Base-by-base conservation (phyloP, 2,888 invertebrate genomes). In the Isotomurus palustris region DNA sequence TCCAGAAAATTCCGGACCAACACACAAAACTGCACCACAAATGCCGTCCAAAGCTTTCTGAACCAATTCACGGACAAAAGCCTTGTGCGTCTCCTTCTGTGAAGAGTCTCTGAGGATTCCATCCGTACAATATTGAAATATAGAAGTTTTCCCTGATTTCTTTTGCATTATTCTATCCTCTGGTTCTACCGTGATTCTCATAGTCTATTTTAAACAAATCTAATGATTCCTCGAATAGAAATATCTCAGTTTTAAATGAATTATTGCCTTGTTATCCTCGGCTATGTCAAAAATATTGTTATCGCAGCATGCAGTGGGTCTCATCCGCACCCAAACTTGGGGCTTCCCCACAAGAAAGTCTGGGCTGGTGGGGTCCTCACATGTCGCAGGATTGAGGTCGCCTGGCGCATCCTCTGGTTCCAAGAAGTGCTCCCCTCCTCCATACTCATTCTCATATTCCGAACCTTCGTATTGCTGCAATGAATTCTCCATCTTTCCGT, bases 1-100 rank as follows among this genome's bases (percentile, higher is more conserved):
- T 8, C 69, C 69, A n/a, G 68, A 65, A n/a, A 44, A 35, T 47
- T 66, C 62, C 1, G 69, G 58, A 10, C 69, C 69, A 38, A 68
- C 51, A 8, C 58, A 48, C 1, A 68, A 29, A 47, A 68, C 51
- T 29, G 65, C 49, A 27, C 60, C 67, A 14, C 66, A 60, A 6
- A 60, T 32, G 1, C 69, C 69, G 10, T 60, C 47, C 61, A 69
- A 60, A 1, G 66, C 69, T 21, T 65, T 68, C 8, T 59, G 59
- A 2, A 69, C 58, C 1, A 69, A 29, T 36, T 68, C 66, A 1
- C 52, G 35, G 2, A 60, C 62, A 10, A 60, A 47, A 10, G 36
- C 12, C 1, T 53, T 32, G 24, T 60, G 68, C 0, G 61, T 61
- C 12, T 66, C 66, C n/a, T 67, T 67, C 17, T 67, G 69, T 45